Percentiles rank a stretch among this genome's conserved stretches.
These are phyloP conservation scores for Andrena chrysosceles DNA, from an alignment of 2,888 invertebrate species.

Conservation along the genomic window DNA sequence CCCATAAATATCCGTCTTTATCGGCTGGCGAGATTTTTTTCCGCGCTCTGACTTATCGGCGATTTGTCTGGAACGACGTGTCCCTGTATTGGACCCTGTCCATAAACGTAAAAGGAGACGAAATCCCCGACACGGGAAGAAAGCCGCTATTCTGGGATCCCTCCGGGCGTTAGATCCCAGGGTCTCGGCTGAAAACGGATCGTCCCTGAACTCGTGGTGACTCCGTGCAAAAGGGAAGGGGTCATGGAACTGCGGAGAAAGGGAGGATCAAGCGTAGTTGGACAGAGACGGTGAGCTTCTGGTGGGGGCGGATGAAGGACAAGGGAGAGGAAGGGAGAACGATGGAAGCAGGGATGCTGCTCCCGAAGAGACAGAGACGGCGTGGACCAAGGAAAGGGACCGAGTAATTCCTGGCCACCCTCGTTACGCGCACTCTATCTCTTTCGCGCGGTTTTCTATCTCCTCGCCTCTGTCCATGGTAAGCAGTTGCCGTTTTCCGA, in stretches of 20 bases:
- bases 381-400: constrained; percentile 8
- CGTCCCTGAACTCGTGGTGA: constrained; percentile 79
- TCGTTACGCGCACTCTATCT: constrained; percentile 46
- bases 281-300: constrained; percentile 38
- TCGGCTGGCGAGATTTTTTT: neutral
- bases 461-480: constrained; percentile 5
- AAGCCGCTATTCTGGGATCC: constrained; percentile 63
- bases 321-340: constrained; percentile 61
- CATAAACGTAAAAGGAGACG: constrained; percentile 30
- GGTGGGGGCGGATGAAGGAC: constrained; percentile 64
- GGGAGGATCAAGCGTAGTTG: constrained; percentile 51
- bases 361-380: constrained; percentile 40
- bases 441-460: constrained; percentile 3
- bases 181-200: constrained; percentile 76
- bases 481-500: constrained; percentile 53
- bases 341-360: constrained; percentile 60
- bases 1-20: constrained; percentile 1
- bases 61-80: constrained; percentile 35
- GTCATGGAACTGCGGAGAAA: constrained; percentile 67
- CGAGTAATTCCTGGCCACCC: constrained; percentile 58
- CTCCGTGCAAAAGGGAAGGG: constrained; percentile 73
- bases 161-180: constrained; percentile 60
- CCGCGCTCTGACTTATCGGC: constrained; percentile 25
- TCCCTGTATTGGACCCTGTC: neutral
- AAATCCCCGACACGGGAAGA: constrained; percentile 49